phyloP scores from a whole-genome alignment of 2,797 vertebrate species.

The Amphiprion clarkii region DNA sequence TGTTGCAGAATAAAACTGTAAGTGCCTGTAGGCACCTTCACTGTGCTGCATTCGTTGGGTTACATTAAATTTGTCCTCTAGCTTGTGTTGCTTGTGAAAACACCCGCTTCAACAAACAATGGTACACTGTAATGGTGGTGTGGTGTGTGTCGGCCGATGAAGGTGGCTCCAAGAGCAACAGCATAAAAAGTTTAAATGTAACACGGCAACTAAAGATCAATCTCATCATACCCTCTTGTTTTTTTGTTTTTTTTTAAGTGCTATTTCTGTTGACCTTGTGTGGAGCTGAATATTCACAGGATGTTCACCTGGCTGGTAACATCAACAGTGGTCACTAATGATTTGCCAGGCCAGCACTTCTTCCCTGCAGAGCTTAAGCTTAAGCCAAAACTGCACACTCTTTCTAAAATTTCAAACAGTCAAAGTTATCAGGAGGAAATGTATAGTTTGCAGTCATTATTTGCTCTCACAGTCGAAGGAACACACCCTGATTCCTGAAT shows the following conservation, averaged over 20 bases:
- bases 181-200: constrained; percentile 50
- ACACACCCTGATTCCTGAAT: neutral
- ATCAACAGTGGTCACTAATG: constrained; percentile 46
- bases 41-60: constrained; percentile 15
- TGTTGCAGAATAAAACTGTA: constrained; percentile 18
- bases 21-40: neutral
- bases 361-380: constrained; percentile 32
- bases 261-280: constrained; percentile 35
- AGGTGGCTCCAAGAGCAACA: constrained; percentile 36
- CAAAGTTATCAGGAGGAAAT: constrained; percentile 26
- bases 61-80: constrained; percentile 46
- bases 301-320: constrained; percentile 41
- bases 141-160: constrained; percentile 3
- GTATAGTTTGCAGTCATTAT: constrained; percentile 16
- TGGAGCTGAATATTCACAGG: constrained; percentile 36
- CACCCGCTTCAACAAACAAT: constrained; percentile 43
- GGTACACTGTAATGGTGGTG: constrained; percentile 19
- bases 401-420: constrained; percentile 28
- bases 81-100: constrained; percentile 56
- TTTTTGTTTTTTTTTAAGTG: neutral
- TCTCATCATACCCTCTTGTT: neutral
- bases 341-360: constrained; percentile 32
- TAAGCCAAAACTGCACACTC: constrained; percentile 23
- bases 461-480: constrained; percentile 1
- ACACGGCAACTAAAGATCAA: constrained; percentile 35